Evolutionary conservation across 1,140 invertebrate genomes (phyloP), one percentile per base, ranked within the genome.

Genomic region (Muscidifurax raptorellus): DNA sequence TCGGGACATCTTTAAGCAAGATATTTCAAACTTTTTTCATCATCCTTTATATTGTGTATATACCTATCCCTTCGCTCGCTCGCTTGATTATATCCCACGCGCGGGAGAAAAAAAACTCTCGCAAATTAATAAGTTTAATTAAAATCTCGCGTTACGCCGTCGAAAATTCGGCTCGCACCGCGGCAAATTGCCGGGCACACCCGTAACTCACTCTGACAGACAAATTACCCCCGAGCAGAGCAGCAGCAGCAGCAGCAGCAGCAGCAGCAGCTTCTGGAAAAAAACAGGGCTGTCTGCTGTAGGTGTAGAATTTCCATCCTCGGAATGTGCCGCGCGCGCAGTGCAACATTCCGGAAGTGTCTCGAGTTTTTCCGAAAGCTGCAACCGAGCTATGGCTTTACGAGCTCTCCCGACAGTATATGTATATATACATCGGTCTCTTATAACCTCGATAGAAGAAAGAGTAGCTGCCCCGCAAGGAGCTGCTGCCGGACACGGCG

Each of bases 21-120:
- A 76, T 76, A 76, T 76, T 76, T 52, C 74, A 52, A 76, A 76
- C 74, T 52, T 76, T 76, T 76, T 76, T 76, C 74, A 76, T 76
- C 74, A 27, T 76, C 40, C 40, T 47, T n/a, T 47, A 25, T n/a
- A 13, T 22, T 47, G 10, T 40, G 10, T 18, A 52, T 52, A 52
- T 22, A 18, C 47, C 13, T 22, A 66, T 18, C 64, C 25, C 28
- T 10, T 12, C 7, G 27, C 10, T 30, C 7, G 7, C 36, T 40
- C 36, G 36, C 36, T 40, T 2, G 36, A 32, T 32, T 1, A 71
- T 71, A 30, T 59, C 52, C 18, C 22, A 5, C 66, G 27, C 67
- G 27, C 67, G 67, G 4, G 12, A 3, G 67, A 18, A 32, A 71
- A 71, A 59, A 59, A 59, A 13, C 10, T 27, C 72, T 32, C 2